Conservation (phyloP, 2,113 vertebrate species). For the Zonotrichia leucophrys region DNA sequence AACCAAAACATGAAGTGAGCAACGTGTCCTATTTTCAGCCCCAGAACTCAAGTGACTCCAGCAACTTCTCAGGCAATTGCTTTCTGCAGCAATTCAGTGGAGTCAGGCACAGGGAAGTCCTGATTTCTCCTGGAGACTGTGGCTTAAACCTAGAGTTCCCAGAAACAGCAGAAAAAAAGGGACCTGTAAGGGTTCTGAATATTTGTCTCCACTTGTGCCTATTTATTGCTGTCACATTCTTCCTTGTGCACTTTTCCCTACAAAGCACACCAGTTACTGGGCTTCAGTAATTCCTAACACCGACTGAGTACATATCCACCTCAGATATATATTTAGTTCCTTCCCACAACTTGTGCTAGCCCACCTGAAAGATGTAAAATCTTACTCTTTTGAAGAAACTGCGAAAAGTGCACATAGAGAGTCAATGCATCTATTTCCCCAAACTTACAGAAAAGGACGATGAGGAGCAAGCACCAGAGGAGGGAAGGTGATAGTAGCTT, state of each 20-base stretch:
- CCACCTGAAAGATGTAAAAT: neutral
- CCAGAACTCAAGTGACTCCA: neutral
- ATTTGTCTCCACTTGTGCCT: neutral
- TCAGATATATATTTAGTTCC: neutral
- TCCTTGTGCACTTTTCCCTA: neutral
- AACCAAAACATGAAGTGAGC: neutral
- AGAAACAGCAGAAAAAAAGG: neutral
- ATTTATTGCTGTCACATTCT: neutral
- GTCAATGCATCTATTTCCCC: neutral
- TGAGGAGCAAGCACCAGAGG: neutral
- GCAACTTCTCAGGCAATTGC: neutral
- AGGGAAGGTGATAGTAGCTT: neutral
- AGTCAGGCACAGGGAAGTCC: neutral
- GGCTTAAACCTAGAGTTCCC: neutral
- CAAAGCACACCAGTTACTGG: neutral
- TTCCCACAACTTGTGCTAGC: neutral
- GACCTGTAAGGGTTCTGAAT: neutral
- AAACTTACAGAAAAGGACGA: neutral
- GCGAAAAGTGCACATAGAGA: neutral
- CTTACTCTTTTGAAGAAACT: neutral
- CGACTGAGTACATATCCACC: rapidly evolving
- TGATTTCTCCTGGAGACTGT: neutral
- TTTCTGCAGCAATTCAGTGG: neutral
- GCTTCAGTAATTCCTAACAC: neutral
- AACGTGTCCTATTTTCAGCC: neutral